A percentile compares a stretch with the other conserved stretches of the same genome.
Conservation (phyloP, 2,113 vertebrate genomes). For the Athene noctua region DNA sequence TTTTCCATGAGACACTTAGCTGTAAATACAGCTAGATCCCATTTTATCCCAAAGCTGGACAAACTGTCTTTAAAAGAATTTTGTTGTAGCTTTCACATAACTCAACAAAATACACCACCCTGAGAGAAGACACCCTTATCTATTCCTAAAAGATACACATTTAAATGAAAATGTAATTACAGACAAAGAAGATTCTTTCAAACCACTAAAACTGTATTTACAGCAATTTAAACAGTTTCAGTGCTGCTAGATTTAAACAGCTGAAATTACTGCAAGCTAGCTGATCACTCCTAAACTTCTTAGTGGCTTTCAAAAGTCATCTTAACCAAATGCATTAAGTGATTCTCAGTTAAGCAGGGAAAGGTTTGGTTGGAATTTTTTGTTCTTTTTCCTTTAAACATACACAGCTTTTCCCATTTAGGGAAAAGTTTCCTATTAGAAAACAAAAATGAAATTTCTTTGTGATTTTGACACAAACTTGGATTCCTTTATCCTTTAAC, state of each 20-base stretch:
- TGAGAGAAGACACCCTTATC: conserved; percentile 6
- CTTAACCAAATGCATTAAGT: conserved; percentile 26
- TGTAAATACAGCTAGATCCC: neutral
- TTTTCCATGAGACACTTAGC: neutral
- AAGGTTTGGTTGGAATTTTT: neutral
- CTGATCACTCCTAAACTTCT: neutral
- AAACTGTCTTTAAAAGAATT: neutral
- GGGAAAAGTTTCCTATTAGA: neutral
- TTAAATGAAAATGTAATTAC: conserved; percentile 48
- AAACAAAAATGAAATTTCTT: neutral
- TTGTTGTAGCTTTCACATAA: neutral
- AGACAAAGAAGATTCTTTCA: conserved; percentile 55
- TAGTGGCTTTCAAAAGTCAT: neutral
- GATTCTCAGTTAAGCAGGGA: neutral
- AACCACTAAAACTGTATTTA: conserved; percentile 60
- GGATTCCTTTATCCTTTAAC: neutral
- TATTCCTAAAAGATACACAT: neutral
- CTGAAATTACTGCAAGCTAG: conserved; percentile 44
- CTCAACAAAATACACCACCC: neutral
- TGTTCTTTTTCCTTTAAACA: neutral
- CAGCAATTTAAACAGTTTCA: conserved; percentile 52
- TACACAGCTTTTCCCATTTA: neutral
- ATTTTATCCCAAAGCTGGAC: neutral
- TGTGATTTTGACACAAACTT: neutral
- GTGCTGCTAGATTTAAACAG: conserved; percentile 44